Evolutionary conservation across 2,888 invertebrate species (phyloP), one percentile per base, ranked within the genome.

Genomic region (Tenthredo scrophulariae): DNA sequence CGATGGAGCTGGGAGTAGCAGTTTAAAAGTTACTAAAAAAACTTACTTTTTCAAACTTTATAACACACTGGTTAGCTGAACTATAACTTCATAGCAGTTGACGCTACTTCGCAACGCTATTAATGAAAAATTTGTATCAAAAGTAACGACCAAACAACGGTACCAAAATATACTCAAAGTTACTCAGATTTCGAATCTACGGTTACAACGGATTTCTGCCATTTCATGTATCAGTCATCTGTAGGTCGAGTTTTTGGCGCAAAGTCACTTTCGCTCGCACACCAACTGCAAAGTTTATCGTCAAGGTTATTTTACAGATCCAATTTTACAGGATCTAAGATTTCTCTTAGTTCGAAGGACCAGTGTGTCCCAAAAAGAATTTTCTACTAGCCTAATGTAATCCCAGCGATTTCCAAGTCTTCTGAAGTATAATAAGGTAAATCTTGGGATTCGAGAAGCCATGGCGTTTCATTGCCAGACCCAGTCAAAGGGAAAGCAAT

Each of bases 91-190:
- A 6, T 3, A 5, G 26, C 13, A 67, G 26, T 67, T 33, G 33
- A 67, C 67, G 67, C 67, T 67, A 67, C 67, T 67, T 15, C 33
- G 67, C 9, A 67, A 67, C 29, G 33, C 18, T 33, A 67, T 67
- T 67, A 67, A 67, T 5, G 29, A 29, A 29, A 15, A 62, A 62
- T 10, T 9, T 62, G 22, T 62, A 62, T 26, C 62, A 62, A 26
- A 62, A 62, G 22, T 58, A 58, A 58, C 2, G 58, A 10, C 0
- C 9, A 9, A 58, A 22, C 7, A 58, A 6, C 58, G 7, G 22
- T 22, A 22, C 58, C 22, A 58, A 22, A 22, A 58, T 54, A 43
- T 54, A 54, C 9, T 22, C 22, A 3, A 58, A 58, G 22, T 58
- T 58, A 58, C 9, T 58, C 22, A 58, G 22, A 58, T n/a, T 7